These are phyloP conservation scores for Schizopygopsis pylzovi DNA, from an alignment of 2,797 vertebrate genomes.

Conservation along the genomic window DNA sequence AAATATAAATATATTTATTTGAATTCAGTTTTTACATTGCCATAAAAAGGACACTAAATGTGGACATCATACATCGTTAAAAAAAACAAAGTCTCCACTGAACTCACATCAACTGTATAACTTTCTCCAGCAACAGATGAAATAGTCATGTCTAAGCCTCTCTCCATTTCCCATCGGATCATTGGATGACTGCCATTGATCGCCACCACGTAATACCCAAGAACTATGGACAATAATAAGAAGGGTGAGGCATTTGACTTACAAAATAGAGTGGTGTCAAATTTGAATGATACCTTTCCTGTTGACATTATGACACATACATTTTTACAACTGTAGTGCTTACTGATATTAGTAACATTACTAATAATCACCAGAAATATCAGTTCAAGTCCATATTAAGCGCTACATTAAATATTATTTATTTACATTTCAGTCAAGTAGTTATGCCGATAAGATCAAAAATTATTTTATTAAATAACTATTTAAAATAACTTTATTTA, in stretches of 20 bases:
- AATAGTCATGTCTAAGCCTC: conserved; percentile 73
- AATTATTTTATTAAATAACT: not conserved
- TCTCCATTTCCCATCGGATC: conserved; percentile 74
- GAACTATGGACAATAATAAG: conserved; percentile 54
- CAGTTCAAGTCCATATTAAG: not conserved
- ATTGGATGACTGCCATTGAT: conserved; percentile 68
- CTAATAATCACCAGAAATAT: not conserved
- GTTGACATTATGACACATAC: not conserved
- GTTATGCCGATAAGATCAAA: not conserved
- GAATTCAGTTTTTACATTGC: not conserved
- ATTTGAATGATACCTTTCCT: not conserved
- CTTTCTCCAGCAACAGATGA: conserved; percentile 77
- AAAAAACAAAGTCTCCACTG: not conserved
- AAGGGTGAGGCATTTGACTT: not conserved
- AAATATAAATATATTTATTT: not conserved
- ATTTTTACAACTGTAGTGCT: not conserved
- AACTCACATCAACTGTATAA: conserved; percentile 74
- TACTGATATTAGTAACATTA: not conserved
- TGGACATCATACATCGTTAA: not conserved
- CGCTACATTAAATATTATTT: not conserved
- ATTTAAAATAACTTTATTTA: not conserved
- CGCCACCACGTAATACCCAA: conserved; percentile 67
- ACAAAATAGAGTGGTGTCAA: not conserved
- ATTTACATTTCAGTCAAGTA: not conserved
- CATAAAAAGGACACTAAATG: not conserved